Conservation (phyloP, 2,888 invertebrate genomes). For the Lasioglossum lativentre region DNA sequence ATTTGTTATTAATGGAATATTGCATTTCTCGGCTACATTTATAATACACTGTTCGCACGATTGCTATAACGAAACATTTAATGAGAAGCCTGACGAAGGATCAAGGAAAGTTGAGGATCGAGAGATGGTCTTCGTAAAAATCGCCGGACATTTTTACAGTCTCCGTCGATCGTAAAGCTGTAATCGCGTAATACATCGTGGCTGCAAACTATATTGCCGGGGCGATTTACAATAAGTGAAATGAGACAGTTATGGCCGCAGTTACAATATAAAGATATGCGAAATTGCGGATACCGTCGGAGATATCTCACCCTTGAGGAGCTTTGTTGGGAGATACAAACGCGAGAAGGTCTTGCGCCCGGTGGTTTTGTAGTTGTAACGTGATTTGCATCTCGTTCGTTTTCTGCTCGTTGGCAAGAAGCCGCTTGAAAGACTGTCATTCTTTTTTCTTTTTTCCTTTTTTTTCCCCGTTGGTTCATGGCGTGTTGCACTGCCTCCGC, state of each 20-base stretch:
- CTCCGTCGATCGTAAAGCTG: neutral
- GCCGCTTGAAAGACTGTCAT: conserved; percentile 4
- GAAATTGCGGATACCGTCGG: conserved; percentile 26
- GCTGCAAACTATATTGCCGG: neutral
- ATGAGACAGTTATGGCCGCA: conserved; percentile 24
- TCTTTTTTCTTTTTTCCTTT: neutral
- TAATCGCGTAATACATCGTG: neutral
- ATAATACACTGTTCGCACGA: neutral
- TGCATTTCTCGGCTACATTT: neutral
- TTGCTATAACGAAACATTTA: neutral
- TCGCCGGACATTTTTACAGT: conserved; percentile 1
- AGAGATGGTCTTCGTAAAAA: neutral
- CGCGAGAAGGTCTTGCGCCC: neutral
- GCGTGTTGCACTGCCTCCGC: neutral
- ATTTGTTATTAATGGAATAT: neutral
- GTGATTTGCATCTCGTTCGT: conserved; percentile 16
- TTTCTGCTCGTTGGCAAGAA: neutral
- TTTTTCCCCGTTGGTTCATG: neutral
- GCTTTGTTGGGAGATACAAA: neutral
- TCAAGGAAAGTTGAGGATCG: neutral
- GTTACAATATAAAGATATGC: conserved; percentile 40
- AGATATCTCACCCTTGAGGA: neutral
- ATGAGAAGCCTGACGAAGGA: neutral
- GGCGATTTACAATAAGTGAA: conserved; percentile 28
- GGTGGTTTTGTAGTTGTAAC: neutral